Evolutionary conservation across 2,797 vertebrate genomes (phyloP), one percentile per base, ranked within the genome.

Genomic region (Acrocephalus scirpaceus): DNA sequence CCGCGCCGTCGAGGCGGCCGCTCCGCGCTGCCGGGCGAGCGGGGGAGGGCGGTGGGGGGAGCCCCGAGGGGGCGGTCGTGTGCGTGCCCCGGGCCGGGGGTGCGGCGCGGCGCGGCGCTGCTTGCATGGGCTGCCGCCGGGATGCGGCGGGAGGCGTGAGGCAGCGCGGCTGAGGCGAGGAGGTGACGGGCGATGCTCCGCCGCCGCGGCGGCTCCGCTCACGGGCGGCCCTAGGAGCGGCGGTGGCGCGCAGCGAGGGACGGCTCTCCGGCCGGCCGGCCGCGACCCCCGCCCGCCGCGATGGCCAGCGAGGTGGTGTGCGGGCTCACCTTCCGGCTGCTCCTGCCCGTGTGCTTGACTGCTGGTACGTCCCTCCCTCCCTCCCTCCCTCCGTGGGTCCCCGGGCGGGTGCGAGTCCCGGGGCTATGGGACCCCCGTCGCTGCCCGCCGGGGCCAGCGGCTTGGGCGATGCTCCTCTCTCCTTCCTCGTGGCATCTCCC

Each of bases 261-360:
- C 84, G 32, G 77, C 80, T 91, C 69, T 27, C 42, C 62, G 85
- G 69, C 62, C 66, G 62, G 69, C 86, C 61, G 77, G 88, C 80
- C 88, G 92, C 74, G 79, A 80, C 81, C 86, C 47, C 60, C 90
- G 78, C 69, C 44, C 82, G 93, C 97, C 74, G 97, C 96, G 93
- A 99, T 99, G 99, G 99, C 99, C 97, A 99, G 99, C 70, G 98
- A 99, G 97, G 98, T 99, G 97, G 98, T 99, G 97, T 99, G 99
- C 96, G 99, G 99, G 78, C 97, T 99, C 95, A 97, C 99, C 98
- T 99, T 99, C 98, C 98, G 99, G 96, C 97, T 99, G 65, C 98
- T 99, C 93, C 98, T 99, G 91, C 99, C 99, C 36, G 64, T 99
- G 69, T 99, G 99, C 97, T 98, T 99, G 76, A 98, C 98, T 96